These are phyloP conservation scores for Aethina tumida DNA, from an alignment of 1,140 invertebrate species.

Conservation along the genomic window DNA sequence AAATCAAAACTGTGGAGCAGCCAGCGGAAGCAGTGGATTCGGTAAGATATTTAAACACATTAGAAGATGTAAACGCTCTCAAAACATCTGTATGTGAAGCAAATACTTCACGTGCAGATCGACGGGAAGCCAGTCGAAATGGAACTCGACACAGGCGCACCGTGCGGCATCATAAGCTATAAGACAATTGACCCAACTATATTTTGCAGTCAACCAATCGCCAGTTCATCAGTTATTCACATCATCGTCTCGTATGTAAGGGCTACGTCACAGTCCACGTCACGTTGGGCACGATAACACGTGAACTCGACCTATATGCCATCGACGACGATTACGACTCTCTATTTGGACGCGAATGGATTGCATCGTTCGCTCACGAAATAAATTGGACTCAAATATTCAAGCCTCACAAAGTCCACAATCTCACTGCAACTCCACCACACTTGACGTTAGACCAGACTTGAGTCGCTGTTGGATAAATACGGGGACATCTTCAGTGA, in stretches of 20 bases:
- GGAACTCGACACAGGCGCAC: too few species aligned
- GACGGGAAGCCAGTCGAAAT: constrained; percentile 5
- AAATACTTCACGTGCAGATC: constrained; percentile 8
- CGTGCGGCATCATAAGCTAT: constrained; percentile 18
- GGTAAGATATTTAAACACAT: constrained; percentile 3
- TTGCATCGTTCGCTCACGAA: constrained; percentile 12
- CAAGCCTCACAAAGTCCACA: too few species aligned
- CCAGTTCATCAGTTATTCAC: constrained; percentile 18
- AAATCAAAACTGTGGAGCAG: too few species aligned
- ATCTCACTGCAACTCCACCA: too few species aligned
- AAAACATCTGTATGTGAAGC: too few species aligned
- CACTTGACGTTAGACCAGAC: neutral
- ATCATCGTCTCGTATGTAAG: constrained; percentile 15
- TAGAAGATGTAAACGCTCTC: neutral
- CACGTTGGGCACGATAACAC: constrained; percentile 10
- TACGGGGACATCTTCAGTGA: constrained; percentile 9
- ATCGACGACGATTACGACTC: constrained; percentile 14
- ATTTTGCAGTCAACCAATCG: constrained; percentile 10
- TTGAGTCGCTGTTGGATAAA: constrained; percentile 4
- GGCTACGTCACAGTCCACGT: constrained; percentile 14
- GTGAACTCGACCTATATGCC: constrained; percentile 17
- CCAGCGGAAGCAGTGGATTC: constrained; percentile 1
- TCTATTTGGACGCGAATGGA: constrained; percentile 21
- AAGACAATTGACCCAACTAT: constrained; percentile 6
- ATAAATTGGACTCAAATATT: constrained; percentile 8